Evolutionary conservation across 2,888 invertebrate species (phyloP).

Genomic region (Drosophila pegasa): DNA sequence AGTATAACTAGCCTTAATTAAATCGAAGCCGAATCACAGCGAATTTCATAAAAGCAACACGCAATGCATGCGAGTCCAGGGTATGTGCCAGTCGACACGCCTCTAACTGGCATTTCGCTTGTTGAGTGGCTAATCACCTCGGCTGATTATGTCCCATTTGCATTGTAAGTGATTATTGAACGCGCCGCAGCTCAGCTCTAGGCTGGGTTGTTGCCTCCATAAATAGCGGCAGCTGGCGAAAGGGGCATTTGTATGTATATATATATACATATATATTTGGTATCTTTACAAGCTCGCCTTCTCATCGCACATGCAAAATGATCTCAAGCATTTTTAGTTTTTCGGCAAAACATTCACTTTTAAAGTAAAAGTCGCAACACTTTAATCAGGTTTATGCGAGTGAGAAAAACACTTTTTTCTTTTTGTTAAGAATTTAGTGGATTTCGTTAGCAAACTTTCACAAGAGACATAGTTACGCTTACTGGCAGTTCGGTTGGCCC

Average conservation of each 20-base stretch:
- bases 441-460: conserved; percentile 42
- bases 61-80: not conserved
- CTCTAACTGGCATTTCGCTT: conserved; percentile 47
- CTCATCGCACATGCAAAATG: conserved; percentile 34
- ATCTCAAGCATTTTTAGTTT: conserved; percentile 21
- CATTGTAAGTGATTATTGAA: conserved; percentile 32
- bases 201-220: conserved; percentile 43
- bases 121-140: conserved; percentile 53
- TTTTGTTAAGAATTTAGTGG: conserved; percentile 49
- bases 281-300: conserved; percentile 16
- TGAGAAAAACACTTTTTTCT: conserved; percentile 43
- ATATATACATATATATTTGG: not conserved
- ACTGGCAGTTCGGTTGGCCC: not conserved
- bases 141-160: conserved; percentile 57
- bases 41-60: not conserved
- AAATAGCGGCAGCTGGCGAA: conserved; percentile 27
- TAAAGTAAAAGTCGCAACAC: conserved; percentile 47
- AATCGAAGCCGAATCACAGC: not conserved
- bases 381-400: conserved; percentile 44
- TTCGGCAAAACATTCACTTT: conserved; percentile 48
- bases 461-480: conserved; percentile 15
- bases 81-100: conserved; percentile 9
- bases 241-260: conserved; percentile 4
- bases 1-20: conserved; percentile 4
- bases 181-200: conserved; percentile 22